Percentiles rank a stretch among this genome's conserved stretches.
These are phyloP conservation scores for Enteromius treurensis DNA, from an alignment of 2,797 vertebrate species.

Conservation along the genomic window DNA sequence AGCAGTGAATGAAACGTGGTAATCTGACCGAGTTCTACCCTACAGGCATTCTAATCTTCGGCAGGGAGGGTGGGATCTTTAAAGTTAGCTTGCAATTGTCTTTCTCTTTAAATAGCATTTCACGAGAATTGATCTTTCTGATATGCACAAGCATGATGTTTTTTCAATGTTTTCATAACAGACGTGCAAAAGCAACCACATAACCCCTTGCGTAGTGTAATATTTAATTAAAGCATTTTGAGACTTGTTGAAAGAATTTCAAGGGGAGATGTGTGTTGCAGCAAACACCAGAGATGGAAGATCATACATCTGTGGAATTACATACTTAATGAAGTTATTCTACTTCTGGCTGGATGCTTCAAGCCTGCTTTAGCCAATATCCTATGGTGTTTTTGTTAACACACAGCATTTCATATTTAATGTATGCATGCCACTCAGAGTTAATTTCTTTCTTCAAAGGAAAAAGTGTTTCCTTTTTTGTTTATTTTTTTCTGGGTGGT, in stretches of 20 bases:
- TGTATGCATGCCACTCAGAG: slow-evolving; percentile 4
- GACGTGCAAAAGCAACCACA: slow-evolving; percentile 1
- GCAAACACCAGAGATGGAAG: slow-evolving; percentile 19
- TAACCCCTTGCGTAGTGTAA: background rate
- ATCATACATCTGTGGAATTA: slow-evolving; percentile 29
- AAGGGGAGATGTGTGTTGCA: background rate
- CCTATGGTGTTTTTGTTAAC: slow-evolving; percentile 30
- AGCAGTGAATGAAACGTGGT: too few relatives aligned
- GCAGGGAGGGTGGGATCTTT: background rate
- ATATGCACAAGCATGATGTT: background rate
- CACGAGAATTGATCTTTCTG: background rate
- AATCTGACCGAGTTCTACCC: too few relatives aligned
- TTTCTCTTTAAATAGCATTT: background rate
- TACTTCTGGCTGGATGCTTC: slow-evolving; percentile 2
- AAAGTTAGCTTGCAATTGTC: background rate
- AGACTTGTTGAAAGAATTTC: slow-evolving; percentile 8
- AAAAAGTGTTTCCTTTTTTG: background rate
- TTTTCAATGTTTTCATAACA: slow-evolving; percentile 20
- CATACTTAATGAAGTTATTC: slow-evolving; percentile 33
- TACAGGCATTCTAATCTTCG: too few relatives aligned
- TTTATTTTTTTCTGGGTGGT: background rate
- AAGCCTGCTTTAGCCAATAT: slow-evolving; percentile 16
- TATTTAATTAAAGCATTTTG: slow-evolving; percentile 18
- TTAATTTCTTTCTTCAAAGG: slow-evolving; percentile 24
- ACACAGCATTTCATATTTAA: slow-evolving; percentile 27